A percentile compares a stretch with the other conserved stretches of the same genome.
Evolutionary conservation across 1,140 invertebrate species (phyloP).

Genomic region (Mylabris phalerata): DNA sequence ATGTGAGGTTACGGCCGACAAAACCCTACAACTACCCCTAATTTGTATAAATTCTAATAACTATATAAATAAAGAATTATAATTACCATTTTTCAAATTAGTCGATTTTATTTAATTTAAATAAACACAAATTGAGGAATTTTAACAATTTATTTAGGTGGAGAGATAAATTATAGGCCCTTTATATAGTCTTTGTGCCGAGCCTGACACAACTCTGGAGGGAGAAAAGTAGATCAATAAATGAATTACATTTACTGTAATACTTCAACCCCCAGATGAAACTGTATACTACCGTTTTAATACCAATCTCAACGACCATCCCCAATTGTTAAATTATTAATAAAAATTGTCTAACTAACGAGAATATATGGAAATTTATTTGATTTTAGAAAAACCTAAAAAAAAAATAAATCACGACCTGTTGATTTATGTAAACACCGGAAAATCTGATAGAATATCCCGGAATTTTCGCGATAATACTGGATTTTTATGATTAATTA

Average conservation of each 20-base stretch:
- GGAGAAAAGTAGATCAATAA: slow-evolving; percentile 43
- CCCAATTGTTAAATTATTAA: no score
- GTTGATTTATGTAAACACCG: slow-evolving; percentile 10
- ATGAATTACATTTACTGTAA: slow-evolving; percentile 41
- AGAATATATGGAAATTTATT: no score
- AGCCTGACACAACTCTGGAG: slow-evolving; percentile 27
- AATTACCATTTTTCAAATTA: slow-evolving; percentile 5
- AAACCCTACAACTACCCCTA: not conserved
- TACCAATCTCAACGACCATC: no score
- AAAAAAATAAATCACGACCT: slow-evolving; percentile 14
- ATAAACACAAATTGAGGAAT: not conserved
- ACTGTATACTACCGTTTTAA: not conserved
- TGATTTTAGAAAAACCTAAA: no score
- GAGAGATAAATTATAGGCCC: slow-evolving; percentile 23
- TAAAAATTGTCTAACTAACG: no score
- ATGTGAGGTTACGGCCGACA: slow-evolving; percentile 14
- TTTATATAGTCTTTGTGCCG: slow-evolving; percentile 26
- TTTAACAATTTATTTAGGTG: not conserved
- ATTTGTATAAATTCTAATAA: not conserved
- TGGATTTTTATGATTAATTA: not conserved
- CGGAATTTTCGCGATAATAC: no score
- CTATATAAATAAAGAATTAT: not conserved
- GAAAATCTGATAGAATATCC: no score
- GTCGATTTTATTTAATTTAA: not conserved
- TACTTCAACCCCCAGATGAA: slow-evolving; percentile 33